Evolutionary conservation across 2,797 vertebrate genomes (phyloP).

Genomic region (Cirrhinus molitorella): DNA sequence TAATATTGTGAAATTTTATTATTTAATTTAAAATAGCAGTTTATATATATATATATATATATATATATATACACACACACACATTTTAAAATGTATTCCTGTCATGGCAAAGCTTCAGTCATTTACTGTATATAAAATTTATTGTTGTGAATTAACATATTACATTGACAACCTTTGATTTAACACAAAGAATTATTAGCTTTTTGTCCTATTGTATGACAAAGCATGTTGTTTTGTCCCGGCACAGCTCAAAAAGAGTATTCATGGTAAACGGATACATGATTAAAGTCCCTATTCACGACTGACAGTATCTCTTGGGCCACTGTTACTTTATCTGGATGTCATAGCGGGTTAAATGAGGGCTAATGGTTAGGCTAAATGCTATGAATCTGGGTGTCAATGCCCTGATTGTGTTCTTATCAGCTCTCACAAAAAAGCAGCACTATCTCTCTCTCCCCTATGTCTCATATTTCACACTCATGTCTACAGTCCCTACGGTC

Average conservation of each 20-base stretch:
- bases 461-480: constrained; percentile 61
- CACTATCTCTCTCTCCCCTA: constrained; percentile 55
- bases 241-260: not conserved
- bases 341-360: constrained; percentile 51
- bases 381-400: constrained; percentile 43
- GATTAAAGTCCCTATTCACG: constrained; percentile 32
- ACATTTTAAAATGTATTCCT: too few species aligned
- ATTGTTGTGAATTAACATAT: not conserved
- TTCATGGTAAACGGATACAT: constrained; percentile 29
- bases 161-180: not conserved
- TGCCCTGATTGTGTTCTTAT: constrained; percentile 47
- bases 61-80: too few species aligned
- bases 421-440: constrained; percentile 47
- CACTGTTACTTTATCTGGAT: constrained; percentile 56
- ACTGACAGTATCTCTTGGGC: constrained; percentile 49
- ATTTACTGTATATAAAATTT: too few species aligned
- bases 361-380: constrained; percentile 59
- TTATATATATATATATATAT: too few species aligned
- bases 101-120: not conserved
- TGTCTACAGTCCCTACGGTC: constrained; percentile 21
- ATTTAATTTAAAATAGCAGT: not conserved
- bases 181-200: not conserved
- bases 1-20: too few species aligned
- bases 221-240: not conserved
- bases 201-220: not conserved